Conservation (phyloP, 2,797 vertebrate genomes). For the Sebastes melanostomus region DNA sequence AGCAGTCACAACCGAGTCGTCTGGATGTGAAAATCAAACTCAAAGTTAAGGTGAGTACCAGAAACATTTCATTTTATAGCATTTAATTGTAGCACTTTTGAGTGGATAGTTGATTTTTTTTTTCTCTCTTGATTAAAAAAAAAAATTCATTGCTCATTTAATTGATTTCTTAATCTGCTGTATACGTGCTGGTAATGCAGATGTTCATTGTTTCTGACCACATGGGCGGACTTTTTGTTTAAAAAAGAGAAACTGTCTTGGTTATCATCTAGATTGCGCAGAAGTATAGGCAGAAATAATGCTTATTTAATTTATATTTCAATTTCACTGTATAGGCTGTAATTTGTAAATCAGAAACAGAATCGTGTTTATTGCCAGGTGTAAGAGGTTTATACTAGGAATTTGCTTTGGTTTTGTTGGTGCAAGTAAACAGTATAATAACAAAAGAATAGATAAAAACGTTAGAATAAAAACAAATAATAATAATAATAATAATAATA, state of each 20-base stretch:
- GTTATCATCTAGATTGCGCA: neutral
- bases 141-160: neutral
- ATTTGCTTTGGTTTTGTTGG: too few relatives aligned
- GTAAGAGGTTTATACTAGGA: too few relatives aligned
- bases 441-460: too few relatives aligned
- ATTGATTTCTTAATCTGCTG: neutral
- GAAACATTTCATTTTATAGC: neutral
- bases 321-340: neutral
- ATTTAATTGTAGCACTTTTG: neutral
- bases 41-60: constrained; percentile 72
- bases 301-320: neutral
- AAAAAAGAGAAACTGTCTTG: neutral
- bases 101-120: neutral
- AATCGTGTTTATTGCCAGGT: too few relatives aligned
- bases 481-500: too few relatives aligned
- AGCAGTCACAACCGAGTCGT: neutral
- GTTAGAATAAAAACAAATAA: too few relatives aligned
- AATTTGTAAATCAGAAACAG: neutral
- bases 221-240: neutral
- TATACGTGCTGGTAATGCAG: neutral
- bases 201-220: neutral
- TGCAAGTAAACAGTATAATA: too few relatives aligned
- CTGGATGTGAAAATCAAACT: constrained; percentile 1
- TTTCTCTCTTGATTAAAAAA: too few relatives aligned
- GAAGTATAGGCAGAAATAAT: neutral